phyloP scores from a whole-genome alignment of 1,140 invertebrate species.

The Magallana angulata region DNA sequence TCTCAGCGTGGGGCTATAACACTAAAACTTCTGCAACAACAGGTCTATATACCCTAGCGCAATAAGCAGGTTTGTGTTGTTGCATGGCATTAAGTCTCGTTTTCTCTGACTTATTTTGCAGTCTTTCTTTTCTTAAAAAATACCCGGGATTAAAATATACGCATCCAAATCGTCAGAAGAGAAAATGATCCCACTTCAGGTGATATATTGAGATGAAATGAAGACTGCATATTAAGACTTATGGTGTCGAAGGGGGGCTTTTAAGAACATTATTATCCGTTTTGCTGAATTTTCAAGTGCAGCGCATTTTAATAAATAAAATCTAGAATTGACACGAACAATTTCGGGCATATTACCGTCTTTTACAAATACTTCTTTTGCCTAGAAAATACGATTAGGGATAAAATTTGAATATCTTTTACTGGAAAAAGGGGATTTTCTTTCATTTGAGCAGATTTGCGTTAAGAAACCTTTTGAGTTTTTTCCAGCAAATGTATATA shows the following conservation, averaged over 20 bases:
- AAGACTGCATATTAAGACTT: not conserved
- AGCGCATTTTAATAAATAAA: conserved; percentile 23
- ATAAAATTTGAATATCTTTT: not conserved
- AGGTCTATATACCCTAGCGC: not conserved
- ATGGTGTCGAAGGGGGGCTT: not conserved
- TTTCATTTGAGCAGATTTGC: not conserved
- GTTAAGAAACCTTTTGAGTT: too few relatives aligned
- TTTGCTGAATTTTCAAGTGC: conserved; percentile 25
- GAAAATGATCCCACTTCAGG: not conserved
- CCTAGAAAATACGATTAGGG: not conserved
- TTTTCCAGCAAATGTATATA: too few relatives aligned
- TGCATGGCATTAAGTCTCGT: not conserved
- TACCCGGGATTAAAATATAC: not conserved
- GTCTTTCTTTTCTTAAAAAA: not conserved
- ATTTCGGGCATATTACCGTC: not conserved
- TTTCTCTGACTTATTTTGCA: not conserved
- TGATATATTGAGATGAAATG: conserved; percentile 30
- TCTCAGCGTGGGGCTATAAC: conserved; percentile 2
- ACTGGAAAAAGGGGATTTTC: not conserved
- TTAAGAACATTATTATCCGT: conserved; percentile 22
- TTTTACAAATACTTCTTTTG: conserved; percentile 1
- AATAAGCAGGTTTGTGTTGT: conserved; percentile 4
- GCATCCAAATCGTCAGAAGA: not conserved
- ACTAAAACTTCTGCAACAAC: conserved; percentile 29
- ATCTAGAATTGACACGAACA: conserved; percentile 22